Conservation (phyloP, 2,797 vertebrate genomes). For the Sus cebifrons region DNA sequence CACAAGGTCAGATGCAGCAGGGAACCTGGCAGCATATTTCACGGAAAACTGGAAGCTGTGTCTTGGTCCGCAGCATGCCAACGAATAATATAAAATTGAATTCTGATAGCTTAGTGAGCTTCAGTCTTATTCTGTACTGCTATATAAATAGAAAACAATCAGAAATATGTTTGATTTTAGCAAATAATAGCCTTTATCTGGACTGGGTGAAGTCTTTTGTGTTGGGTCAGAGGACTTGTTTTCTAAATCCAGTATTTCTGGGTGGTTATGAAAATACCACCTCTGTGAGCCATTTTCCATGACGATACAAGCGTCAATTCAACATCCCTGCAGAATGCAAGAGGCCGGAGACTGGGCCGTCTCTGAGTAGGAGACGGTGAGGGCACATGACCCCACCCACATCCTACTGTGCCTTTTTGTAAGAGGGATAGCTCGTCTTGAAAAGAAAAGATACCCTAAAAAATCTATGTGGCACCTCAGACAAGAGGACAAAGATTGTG, state of each 20-base stretch:
- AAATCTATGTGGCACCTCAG: not conserved
- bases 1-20: not conserved
- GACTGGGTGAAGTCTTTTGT: not conserved
- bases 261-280: not conserved
- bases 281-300: conserved; percentile 15
- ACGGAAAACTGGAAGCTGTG: not conserved
- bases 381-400: not conserved
- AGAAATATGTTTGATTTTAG: conserved; percentile 35
- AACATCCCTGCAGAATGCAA: conserved; percentile 7
- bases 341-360: not conserved
- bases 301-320: not conserved
- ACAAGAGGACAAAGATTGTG: not conserved
- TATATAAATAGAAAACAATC: conserved; percentile 1
- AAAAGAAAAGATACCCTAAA: not conserved
- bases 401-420: not conserved
- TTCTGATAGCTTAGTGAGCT: conserved; percentile 13
- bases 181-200: not conserved
- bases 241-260: conserved; percentile 39
- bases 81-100: not conserved
- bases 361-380: not conserved
- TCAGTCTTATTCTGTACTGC: not conserved
- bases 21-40: not conserved
- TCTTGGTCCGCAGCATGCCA: not conserved
- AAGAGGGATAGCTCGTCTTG: not conserved
- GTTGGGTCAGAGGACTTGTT: not conserved